phyloP scores from a whole-genome alignment of 2,113 vertebrate genomes.

The Zosterops lateralis region DNA sequence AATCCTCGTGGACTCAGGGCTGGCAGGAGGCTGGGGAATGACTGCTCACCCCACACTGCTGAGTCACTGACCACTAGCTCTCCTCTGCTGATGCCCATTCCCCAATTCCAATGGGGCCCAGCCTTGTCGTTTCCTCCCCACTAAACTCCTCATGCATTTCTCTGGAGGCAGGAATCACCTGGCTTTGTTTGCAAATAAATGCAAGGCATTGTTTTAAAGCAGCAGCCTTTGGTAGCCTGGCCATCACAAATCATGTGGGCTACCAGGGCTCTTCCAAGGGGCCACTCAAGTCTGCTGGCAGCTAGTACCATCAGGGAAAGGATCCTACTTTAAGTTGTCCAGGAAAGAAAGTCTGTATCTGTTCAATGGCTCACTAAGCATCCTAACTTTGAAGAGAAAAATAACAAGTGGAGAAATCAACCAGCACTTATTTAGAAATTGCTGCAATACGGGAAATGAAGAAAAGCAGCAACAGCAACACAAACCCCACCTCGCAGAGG shows the following conservation, averaged over 20 bases:
- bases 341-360: background rate
- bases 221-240: background rate
- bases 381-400: background rate
- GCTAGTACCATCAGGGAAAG: background rate
- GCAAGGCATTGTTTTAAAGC: background rate
- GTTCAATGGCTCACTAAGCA: background rate
- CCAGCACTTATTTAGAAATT: background rate
- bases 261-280: background rate
- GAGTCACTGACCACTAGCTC: background rate
- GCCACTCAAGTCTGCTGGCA: background rate
- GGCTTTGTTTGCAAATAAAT: background rate
- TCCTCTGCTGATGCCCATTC: fast-evolving
- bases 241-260: fast-evolving
- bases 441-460: background rate
- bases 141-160: background rate
- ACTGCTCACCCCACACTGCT: fast-evolving
- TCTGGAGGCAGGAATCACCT: background rate
- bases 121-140: background rate
- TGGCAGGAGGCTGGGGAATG: background rate
- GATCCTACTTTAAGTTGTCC: background rate
- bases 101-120: fast-evolving
- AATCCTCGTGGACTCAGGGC: fast-evolving
- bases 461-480: background rate
- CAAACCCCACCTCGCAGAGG: background rate
- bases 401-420: background rate